phyloP scores from a whole-genome alignment of 2,888 invertebrate genomes.

The Mechanitis mazaeus region DNA sequence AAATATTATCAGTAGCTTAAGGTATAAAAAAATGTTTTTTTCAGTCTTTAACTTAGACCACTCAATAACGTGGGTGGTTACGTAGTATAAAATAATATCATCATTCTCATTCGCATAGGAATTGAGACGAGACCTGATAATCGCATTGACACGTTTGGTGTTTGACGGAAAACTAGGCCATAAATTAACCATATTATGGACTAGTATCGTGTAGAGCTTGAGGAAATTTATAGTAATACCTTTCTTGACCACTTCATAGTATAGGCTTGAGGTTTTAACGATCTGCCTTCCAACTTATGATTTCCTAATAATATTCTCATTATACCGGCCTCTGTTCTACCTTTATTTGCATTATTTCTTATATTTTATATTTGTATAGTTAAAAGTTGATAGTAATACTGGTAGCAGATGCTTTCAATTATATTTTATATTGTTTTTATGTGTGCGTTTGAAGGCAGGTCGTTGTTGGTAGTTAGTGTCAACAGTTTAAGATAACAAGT shows the following conservation, averaged over 20 bases:
- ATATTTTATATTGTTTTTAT: slow-evolving; percentile 22
- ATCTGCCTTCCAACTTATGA: slow-evolving; percentile 22
- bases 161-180: slow-evolving; percentile 30
- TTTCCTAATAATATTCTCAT: slow-evolving; percentile 29
- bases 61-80: slow-evolving; percentile 49
- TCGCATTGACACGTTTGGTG: slow-evolving; percentile 34
- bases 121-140: slow-evolving; percentile 43
- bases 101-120: slow-evolving; percentile 49
- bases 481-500: slow-evolving; percentile 8
- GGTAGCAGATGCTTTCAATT: slow-evolving; percentile 25
- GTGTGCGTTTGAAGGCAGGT: slow-evolving; percentile 12
- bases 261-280: slow-evolving; percentile 29
- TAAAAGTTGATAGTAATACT: slow-evolving; percentile 23
- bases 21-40: slow-evolving; percentile 16
- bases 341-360: slow-evolving; percentile 15
- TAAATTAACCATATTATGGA: slow-evolving; percentile 36
- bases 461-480: slow-evolving; percentile 12
- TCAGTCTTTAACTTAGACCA: slow-evolving; percentile 36
- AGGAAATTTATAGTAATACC: slow-evolving; percentile 27
- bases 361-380: slow-evolving; percentile 24
- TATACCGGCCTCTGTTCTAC: slow-evolving; percentile 19
- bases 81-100: slow-evolving; percentile 46
- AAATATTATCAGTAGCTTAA: neutral
- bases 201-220: slow-evolving; percentile 25
- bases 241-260: slow-evolving; percentile 25